Conservation (phyloP, 2,888 invertebrate genomes). For the Cephonodes hylas region DNA sequence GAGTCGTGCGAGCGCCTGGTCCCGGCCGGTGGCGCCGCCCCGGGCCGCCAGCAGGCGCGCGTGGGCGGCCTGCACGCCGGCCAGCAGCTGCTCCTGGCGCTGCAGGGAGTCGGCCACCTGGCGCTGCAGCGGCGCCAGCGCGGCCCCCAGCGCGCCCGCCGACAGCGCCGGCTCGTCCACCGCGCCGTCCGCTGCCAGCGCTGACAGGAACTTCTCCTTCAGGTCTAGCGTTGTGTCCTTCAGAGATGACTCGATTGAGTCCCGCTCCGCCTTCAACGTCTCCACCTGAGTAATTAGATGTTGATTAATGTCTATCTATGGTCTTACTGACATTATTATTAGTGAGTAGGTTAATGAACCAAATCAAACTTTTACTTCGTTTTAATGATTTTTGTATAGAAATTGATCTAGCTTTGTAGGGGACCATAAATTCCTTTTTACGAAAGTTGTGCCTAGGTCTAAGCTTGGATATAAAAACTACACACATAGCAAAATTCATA, state of each 20-base stretch:
- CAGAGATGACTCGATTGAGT: slow-evolving; percentile 88
- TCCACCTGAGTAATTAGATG: slow-evolving; percentile 80
- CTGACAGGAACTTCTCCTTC: slow-evolving; percentile 43
- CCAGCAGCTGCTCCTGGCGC: slow-evolving; percentile 46
- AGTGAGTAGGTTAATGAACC: no score
- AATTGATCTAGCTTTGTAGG: no score
- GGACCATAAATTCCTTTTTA: no score
- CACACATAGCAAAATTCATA: no score
- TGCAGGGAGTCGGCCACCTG: slow-evolving; percentile 53
- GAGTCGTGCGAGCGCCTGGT: slow-evolving; percentile 90
- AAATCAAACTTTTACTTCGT: no score
- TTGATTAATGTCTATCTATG: not conserved
- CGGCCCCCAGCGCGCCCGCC: slow-evolving; percentile 91
- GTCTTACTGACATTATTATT: not conserved
- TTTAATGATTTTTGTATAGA: no score
- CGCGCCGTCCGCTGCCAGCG: slow-evolving; percentile 91
- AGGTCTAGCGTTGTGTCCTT: slow-evolving; percentile 84
- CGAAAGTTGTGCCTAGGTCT: no score
- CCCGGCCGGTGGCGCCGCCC: slow-evolving; percentile 84
- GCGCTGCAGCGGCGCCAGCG: slow-evolving; percentile 80
- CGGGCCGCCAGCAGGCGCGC: slow-evolving; percentile 82
- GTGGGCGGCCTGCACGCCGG: slow-evolving; percentile 64
- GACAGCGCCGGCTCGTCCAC: slow-evolving; percentile 91
- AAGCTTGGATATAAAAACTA: no score
- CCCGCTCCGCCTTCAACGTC: slow-evolving; percentile 92